These are phyloP conservation scores for Lycocorax pyrrhopterus DNA, from an alignment of 2,113 vertebrate species.

Conservation along the genomic window DNA sequence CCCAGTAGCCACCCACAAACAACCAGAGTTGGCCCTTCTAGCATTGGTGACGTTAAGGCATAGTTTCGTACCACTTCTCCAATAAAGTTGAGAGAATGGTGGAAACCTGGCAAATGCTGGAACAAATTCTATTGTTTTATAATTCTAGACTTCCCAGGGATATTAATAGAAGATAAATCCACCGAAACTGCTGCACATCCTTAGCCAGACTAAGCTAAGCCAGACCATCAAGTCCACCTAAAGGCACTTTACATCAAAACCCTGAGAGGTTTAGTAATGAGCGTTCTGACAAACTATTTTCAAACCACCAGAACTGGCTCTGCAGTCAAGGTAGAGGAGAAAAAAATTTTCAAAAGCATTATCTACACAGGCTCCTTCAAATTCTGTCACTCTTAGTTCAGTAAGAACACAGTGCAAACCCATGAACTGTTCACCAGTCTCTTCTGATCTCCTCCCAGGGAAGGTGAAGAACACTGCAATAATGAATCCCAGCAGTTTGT, in stretches of 20 bases:
- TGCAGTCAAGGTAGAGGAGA: background rate
- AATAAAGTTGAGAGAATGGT: background rate
- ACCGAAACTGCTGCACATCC: background rate
- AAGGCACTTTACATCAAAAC: background rate
- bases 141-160: background rate
- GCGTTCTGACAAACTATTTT: background rate
- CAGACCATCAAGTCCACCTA: background rate
- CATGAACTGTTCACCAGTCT: background rate
- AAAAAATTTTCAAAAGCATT: background rate
- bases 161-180: background rate
- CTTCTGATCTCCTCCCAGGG: background rate
- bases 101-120: background rate
- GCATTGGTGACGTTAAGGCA: background rate
- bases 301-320: background rate
- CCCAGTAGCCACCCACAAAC: background rate
- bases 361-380: background rate
- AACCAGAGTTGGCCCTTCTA: background rate
- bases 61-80: background rate
- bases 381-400: background rate
- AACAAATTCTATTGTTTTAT: background rate
- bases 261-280: background rate
- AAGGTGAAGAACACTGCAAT: background rate
- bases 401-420: background rate
- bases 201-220: background rate
- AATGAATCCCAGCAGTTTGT: background rate